A percentile compares a stretch with the other conserved stretches of the same genome.
phyloP scores from a whole-genome alignment of 2,113 vertebrate genomes.

The cat (Felis catus) region F.catus_Fca126_mat1.0 CM031419.1:56515001-56515500 shows the following conservation, averaged over 20 bases:
- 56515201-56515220: neutral
- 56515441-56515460: neutral
- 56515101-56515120: neutral
- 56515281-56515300: slow-evolving; percentile 17
- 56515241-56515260: neutral
- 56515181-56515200: neutral
- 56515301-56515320: neutral
- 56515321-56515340: neutral
- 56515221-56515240: neutral
- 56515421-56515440: neutral
- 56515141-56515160: neutral
- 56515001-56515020: neutral
- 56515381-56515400: neutral
- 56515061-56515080: neutral
- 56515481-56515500: neutral
- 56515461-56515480: neutral
- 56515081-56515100: neutral
- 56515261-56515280: neutral
- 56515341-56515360: slow-evolving; percentile 21
- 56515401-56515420: neutral
- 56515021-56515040: neutral
- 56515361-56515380: neutral
- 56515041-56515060: neutral
- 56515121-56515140: neutral
- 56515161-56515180: neutral